Base-by-base conservation (phyloP, 2,113 vertebrate species). In the Sebastes schlegelii region DNA sequence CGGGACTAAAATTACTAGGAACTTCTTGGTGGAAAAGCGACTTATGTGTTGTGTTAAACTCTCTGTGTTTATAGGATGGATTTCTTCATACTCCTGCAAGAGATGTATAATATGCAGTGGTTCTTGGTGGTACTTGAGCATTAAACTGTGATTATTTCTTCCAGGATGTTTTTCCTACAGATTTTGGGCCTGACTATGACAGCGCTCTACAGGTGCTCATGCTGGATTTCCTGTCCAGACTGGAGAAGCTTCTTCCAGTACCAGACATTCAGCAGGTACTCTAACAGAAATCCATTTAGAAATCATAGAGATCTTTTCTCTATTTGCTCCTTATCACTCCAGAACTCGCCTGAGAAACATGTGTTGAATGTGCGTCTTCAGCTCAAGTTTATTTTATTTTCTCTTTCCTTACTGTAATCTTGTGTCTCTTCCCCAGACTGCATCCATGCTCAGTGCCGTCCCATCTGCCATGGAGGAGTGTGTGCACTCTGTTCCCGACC, bases 101-200 rank as follows among this genome's bases (percentile, higher is more conserved):
- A 51, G 16, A n/a, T 1, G 8, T 5, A 34, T 46, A 23, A 66
- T 19, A 7, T 42, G 2, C 14, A 1, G 49, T 17, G 4, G 26
- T 17, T 7, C 11, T 55, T 49, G 48, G 1, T 4, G 54, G 45
- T 19, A 11, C 45, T 61, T 67, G 3, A 6, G 9, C 8, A 14
- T 21, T 62, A 3, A 72, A 57, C 14, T 12, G 2, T 34, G 23
- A 51, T 2, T 4, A 3, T 74, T 52, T 71, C 12, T 69, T 76
- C 11, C 73, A 96, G 96, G 94, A 95, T 72, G 88, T 91, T 13
- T 95, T 95, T 54, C 91, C 94, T 40, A 86, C 87, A 0, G 95
- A 96, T 5, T 97, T 97, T 42, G 96, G 96, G 8, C 93, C 95
- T 1, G 74, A 88, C 0, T 97, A 95, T 45, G 74, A 96, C 80